A percentile compares a stretch with the other conserved stretches of the same genome.
phyloP scores from a whole-genome alignment of 1,140 invertebrate species.

The Drosophila mojavensis region DNA sequence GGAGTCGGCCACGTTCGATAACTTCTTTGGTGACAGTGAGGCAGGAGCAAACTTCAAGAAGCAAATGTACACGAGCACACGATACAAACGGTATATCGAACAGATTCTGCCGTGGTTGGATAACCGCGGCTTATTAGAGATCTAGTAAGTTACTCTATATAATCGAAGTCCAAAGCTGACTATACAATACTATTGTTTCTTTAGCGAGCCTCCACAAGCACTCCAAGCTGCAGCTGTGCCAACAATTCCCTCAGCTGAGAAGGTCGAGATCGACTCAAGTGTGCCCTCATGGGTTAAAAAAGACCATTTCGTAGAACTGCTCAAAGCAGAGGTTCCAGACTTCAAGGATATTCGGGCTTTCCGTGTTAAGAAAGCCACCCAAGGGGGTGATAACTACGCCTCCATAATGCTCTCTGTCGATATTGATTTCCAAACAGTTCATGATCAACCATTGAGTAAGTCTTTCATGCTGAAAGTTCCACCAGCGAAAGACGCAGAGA shows the following conservation, averaged over 20 bases:
- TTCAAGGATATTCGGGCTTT: constrained; percentile 27
- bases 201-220: constrained; percentile 7
- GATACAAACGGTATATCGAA: constrained; percentile 52
- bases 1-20: constrained; percentile 60
- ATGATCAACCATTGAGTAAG: not conserved
- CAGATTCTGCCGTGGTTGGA: constrained; percentile 71
- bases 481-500: not conserved
- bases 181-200: not conserved
- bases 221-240: not conserved
- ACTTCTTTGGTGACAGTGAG: constrained; percentile 50
- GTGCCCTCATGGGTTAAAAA: constrained; percentile 28
- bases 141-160: constrained; percentile 44
- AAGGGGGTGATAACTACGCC: constrained; percentile 33
- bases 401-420: constrained; percentile 40
- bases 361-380: constrained; percentile 31
- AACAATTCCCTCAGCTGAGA: not conserved
- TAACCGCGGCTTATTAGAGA: constrained; percentile 67
- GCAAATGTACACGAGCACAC: constrained; percentile 54
- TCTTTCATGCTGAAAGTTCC: constrained; percentile 51
- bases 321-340: constrained; percentile 17
- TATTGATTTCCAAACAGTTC: constrained; percentile 32
- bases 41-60: constrained; percentile 50
- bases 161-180: no score
- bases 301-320: constrained; percentile 38
- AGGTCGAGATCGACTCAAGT: constrained; percentile 2